Evolutionary conservation across 2,888 invertebrate species (phyloP).

Genomic region (Terebella lapidaria): DNA sequence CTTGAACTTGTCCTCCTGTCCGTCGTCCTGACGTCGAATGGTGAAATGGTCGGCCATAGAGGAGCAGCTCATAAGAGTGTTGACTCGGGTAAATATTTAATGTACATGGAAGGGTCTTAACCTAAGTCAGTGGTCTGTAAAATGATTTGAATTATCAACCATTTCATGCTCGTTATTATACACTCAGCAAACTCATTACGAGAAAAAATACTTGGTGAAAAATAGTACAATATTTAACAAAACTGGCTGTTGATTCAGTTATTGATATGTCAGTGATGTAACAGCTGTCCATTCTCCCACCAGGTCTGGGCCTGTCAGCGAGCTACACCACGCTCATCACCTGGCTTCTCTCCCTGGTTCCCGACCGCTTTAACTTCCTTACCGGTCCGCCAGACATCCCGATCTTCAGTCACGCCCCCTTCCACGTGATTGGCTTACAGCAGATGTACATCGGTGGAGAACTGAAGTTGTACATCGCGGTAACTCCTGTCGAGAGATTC

Average conservation of each 20-base stretch:
- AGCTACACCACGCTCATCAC: constrained; percentile 41
- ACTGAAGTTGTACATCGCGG: constrained; percentile 36
- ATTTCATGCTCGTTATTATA: no score
- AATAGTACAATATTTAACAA: no score
- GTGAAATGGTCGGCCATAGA: constrained; percentile 40
- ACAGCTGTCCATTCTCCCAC: no score
- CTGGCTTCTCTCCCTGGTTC: constrained; percentile 45
- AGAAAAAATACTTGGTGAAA: no score
- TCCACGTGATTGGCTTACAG: constrained; percentile 44
- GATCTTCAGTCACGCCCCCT: constrained; percentile 23
- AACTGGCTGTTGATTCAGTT: no score
- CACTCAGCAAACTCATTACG: no score
- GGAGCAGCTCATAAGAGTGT: constrained; percentile 36
- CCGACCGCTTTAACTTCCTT: constrained; percentile 34
- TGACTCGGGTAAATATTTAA: constrained; percentile 42
- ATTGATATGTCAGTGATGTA: no score
- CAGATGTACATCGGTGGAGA: constrained; percentile 41
- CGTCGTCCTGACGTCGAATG: constrained; percentile 40
- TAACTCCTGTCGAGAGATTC: constrained; percentile 35
- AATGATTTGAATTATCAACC: no score
- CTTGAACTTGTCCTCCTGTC: constrained; percentile 35
- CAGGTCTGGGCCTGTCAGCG: constrained; percentile 33
- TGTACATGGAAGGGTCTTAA: no score
- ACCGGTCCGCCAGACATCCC: constrained; percentile 9
- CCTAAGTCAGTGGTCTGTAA: no score